A percentile compares a stretch with the other conserved stretches of the same genome.
Conservation (phyloP, 2,113 vertebrate genomes). For the Aplodontia rufa region DNA sequence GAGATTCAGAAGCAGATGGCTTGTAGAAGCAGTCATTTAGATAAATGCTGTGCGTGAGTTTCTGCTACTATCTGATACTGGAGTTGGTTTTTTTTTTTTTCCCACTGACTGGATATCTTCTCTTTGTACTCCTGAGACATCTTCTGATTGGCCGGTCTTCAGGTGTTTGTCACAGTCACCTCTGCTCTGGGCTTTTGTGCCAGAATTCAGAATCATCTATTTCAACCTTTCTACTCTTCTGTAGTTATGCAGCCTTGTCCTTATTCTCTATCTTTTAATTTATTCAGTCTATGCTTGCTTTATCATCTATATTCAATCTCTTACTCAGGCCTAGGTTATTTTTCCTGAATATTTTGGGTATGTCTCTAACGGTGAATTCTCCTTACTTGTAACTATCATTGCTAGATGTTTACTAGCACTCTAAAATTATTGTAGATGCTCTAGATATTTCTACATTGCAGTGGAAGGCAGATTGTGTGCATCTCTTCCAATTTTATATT, state of each 20-base stretch:
- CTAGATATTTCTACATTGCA: background rate
- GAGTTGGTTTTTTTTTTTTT: background rate
- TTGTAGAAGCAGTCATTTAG: background rate
- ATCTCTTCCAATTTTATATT: background rate
- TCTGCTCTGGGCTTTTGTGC: background rate
- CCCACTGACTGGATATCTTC: background rate
- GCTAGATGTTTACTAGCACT: background rate
- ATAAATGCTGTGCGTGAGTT: background rate
- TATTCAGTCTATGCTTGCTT: background rate
- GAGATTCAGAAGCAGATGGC: background rate
- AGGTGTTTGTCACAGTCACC: background rate
- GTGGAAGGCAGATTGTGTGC: background rate
- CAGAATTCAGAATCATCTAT: background rate
- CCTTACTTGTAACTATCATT: background rate
- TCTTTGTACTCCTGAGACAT: background rate
- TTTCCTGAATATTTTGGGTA: background rate
- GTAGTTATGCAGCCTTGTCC: background rate
- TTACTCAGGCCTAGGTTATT: conserved; percentile 8
- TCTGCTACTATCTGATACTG: background rate
- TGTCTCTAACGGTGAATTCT: background rate
- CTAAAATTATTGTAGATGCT: background rate
- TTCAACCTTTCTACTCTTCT: background rate
- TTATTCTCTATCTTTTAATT: background rate
- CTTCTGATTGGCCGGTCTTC: background rate
- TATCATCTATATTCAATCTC: background rate